Evolutionary conservation across 2,113 vertebrate genomes (phyloP), one percentile per base, ranked within the genome.

Genomic region (Pyxicephalus adspersus): DNA sequence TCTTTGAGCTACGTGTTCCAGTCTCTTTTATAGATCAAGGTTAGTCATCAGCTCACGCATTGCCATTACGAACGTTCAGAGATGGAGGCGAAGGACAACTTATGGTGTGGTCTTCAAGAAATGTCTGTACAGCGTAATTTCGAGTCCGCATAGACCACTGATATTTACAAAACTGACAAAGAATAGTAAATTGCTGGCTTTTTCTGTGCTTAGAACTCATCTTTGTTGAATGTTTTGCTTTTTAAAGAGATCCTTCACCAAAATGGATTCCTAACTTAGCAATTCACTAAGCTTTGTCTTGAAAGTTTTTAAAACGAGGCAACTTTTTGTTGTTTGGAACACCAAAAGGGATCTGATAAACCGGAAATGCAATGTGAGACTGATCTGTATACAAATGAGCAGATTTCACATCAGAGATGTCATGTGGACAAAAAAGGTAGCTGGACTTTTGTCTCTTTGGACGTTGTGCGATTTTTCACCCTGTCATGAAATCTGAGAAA

Each of bases 351-450:
- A 70, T 52, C 6, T 23, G 4, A 0, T 22, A 23, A 45, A 22
- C n/a, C 45, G 31, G 31, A 15, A 15, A 63, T 23, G 3, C 25
- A 52, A 70, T 28, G 45, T 13, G 11, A 45, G 38, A 13, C 38
- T 45, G 25, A 29, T 23, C 20, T 23, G 57, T 23, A 60, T n/a
- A 60, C 20, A 0, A 4, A 22, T 9, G 34, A 58, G 22, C 15
- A n/a, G 2, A 16, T 72, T 58, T 73, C 70, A 73, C 70, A 73
- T 58, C 70, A 31, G 70, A 73, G 70, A 73, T 73, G 28, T 73
- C 28, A 15, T 73, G 28, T 23, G 11, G 22, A 11, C 54, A 73
- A 57, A 19, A 28, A 72, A n/a, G 26, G 70, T 71, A 71, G 67
- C 50, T 18, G 52, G 50, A 71, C 6, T 54, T 54, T 72, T 6